Evolutionary conservation across 2,888 invertebrate genomes (phyloP), one percentile per base, ranked within the genome.

Genomic region (Nezara viridula): DNA sequence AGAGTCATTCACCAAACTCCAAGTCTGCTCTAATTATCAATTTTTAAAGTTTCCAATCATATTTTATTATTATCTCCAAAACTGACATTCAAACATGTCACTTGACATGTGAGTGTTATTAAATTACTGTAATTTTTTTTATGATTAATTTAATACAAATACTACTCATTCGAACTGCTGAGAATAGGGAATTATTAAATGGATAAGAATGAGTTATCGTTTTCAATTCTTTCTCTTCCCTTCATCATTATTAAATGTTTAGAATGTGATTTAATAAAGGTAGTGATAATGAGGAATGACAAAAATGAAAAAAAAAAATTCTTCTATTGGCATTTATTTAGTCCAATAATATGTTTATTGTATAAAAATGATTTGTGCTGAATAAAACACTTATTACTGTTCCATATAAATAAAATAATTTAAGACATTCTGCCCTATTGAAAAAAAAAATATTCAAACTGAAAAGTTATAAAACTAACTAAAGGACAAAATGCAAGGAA

Each of bases 401-500:
- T 81, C 81, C 81, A 88, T 88, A 88, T 88, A 88, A 86, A 88
- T 88, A 88, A 88, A 88, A 88, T 88, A 88, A 88, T 73, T 88
- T 73, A 88, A 88, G 88, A 73, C 88, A 88, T 66, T 66, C 88
- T 88, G 88, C 40, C 88, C 66, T 60, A n/a, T 44, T 19, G 60
- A 37, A 88, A 88, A 88, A 44, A 73, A 60, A 87, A n/a, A 24
- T 5, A 52, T 50, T 73, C 60, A 19, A 73, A 66, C 88, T 73
- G 73, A 73, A 49, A 88, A 73, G 88, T 40, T 88, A 73, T 10
- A 88, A 88, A 88, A 88, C 88, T 81, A 88, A 88, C 88, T 73
- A 81, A 81, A 81, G 81, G 81, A 81, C 81, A 81, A 81, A 81
- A 81, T 86, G 52, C 52, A 19, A 55, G 32, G 55, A 55, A 86